Conservation (phyloP, 2,888 invertebrate species). For the Hedya salicella region DNA sequence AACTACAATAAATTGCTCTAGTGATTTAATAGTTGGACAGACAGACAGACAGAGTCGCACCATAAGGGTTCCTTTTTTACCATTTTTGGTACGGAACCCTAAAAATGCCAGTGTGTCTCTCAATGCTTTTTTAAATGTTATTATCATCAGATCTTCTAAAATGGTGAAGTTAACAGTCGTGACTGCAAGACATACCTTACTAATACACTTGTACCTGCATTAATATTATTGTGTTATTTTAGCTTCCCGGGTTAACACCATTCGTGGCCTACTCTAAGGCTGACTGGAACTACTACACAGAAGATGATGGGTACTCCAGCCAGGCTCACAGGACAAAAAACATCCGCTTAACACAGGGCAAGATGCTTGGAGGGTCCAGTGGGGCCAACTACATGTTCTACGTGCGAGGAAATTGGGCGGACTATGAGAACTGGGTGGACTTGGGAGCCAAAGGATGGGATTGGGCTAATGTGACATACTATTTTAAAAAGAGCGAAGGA, state of each 20-base stretch:
- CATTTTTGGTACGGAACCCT: too few species aligned
- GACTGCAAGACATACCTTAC: too few species aligned
- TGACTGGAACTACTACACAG: constrained; percentile 41
- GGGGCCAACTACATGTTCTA: constrained; percentile 88
- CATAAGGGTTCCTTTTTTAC: too few species aligned
- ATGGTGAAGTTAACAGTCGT: too few species aligned
- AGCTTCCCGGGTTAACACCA: constrained; percentile 62
- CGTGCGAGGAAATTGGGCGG: constrained; percentile 86
- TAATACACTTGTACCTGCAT: background rate
- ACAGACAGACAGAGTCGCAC: too few species aligned
- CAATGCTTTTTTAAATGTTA: too few species aligned
- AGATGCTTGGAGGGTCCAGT: constrained; percentile 86
- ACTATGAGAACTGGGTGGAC: constrained; percentile 83
- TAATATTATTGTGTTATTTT: constrained; percentile 46
- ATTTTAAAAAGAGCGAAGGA: constrained; percentile 28
- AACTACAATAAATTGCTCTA: too few species aligned
- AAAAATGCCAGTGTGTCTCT: too few species aligned
- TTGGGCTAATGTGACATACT: constrained; percentile 72
- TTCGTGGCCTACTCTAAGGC: constrained; percentile 49
- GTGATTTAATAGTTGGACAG: too few species aligned
- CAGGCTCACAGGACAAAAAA: constrained; percentile 40
- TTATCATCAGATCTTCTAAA: too few species aligned
- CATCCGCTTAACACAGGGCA: constrained; percentile 80
- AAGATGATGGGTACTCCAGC: constrained; percentile 38
- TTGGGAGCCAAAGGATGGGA: constrained; percentile 83